Evolutionary conservation across 1,140 invertebrate species (phyloP), one percentile per base, ranked within the genome.

Genomic region (Drosophila simulans): DNA sequence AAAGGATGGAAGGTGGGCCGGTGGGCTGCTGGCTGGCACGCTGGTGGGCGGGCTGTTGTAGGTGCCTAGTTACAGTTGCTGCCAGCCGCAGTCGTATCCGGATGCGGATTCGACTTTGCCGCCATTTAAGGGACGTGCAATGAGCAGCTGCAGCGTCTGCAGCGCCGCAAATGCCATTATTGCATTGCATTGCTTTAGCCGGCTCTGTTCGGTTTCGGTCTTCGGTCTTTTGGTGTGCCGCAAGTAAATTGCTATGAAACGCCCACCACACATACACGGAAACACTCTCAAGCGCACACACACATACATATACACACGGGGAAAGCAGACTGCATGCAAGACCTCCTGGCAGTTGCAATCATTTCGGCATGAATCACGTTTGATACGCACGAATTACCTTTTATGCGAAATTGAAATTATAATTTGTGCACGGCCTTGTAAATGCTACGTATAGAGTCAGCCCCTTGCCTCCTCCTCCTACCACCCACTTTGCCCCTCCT

Each of bases 321-420:
- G 64, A 48, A 56, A 5, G 63, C 51, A 55, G 68, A 43, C 56
- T 80, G 68, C 82, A 77, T 77, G 73, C 73, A 85, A 80, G 77
- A 59, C 59, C 68, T 81, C 59, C 79, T 86, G 75, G 76, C 74
- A 80, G 65, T 84, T 79, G 82, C 90, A 91, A 91, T 91, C 77
- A 85, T 91, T 88, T 77, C 57, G 49, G 66, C 75, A 91, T 91
- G 85, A 79, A 88, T 90, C 83, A 91, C 90, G 90, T 91, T 90
- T 90, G 81, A 90, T 91, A 88, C 90, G 89, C 90, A 91, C 90
- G 90, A 91, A 90, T 91, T 84, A 84, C 82, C 85, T 91, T 91
- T 91, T 91, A 79, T 77, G 82, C 74, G 72, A 91, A 91, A 91
- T 90, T 91, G 82, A 91, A 91, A 91, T 91, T 91, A 91, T 91